Evolutionary conservation across 2,113 vertebrate species (phyloP).

Genomic region (Falco punctatus): DNA sequence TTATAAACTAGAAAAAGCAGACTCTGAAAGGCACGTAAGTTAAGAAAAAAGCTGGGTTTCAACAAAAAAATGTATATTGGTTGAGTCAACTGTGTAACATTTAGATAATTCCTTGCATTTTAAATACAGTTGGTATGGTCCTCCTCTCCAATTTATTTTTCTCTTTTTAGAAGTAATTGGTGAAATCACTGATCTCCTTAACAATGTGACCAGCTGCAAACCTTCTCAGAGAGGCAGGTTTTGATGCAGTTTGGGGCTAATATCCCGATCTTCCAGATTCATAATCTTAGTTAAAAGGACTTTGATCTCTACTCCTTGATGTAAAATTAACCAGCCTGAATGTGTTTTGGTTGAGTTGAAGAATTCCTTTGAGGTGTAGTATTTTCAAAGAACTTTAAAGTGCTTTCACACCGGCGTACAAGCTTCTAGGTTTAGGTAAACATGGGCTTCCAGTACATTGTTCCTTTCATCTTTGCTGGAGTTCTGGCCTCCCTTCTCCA

Average conservation of each 20-base stretch:
- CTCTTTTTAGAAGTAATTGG: background rate
- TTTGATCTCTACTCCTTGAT: background rate
- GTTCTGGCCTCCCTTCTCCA: background rate
- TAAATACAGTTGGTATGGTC: fast-evolving
- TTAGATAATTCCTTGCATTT: background rate
- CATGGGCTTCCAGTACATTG: background rate
- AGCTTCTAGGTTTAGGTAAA: background rate
- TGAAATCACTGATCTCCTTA: background rate
- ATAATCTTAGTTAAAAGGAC: background rate
- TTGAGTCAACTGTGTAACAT: background rate
- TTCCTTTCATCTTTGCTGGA: background rate
- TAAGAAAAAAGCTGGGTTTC: background rate
- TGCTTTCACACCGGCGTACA: background rate
- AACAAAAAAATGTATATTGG: background rate
- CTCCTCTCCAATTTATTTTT: background rate
- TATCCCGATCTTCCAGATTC: background rate
- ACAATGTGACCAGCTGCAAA: background rate
- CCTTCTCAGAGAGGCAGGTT: background rate
- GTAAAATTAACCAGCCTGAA: slow-evolving; percentile 12
- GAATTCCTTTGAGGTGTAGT: background rate
- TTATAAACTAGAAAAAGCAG: background rate
- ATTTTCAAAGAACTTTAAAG: slow-evolving; percentile 7
- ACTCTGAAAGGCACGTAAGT: background rate
- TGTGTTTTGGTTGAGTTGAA: background rate
- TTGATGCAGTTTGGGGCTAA: background rate